Conservation (phyloP, 1,140 invertebrate species). For the Lepidurus packardi region DNA sequence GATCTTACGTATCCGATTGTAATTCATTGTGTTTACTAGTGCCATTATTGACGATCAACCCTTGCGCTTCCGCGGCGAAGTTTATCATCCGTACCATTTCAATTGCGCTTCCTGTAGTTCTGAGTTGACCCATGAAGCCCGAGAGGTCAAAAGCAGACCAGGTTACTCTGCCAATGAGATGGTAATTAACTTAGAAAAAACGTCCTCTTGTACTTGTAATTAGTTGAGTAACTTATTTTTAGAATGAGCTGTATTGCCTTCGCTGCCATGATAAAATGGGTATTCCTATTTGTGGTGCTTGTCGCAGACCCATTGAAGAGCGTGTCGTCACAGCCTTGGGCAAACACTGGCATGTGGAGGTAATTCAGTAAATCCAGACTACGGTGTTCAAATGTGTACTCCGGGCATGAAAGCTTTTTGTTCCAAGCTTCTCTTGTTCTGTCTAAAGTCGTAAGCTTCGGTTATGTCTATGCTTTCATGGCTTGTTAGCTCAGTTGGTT, state of each 20-base stretch:
- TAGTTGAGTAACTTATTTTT: conserved; percentile 46
- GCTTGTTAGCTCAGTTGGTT: conserved; percentile 26
- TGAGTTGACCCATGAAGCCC: conserved; percentile 61
- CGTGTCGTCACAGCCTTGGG: conserved; percentile 94
- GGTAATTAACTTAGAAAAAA: conserved; percentile 40
- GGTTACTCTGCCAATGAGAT: conserved; percentile 86
- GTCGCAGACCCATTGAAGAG: conserved; percentile 92
- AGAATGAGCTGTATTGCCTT: conserved; percentile 93
- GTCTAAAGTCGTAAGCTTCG: too few species aligned
- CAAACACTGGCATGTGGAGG: conserved; percentile 99
- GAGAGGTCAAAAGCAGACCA: conserved; percentile 86
- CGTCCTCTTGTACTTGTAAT: background rate
- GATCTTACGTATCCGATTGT: background rate
- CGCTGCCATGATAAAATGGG: conserved; percentile 99
- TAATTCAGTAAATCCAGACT: conserved; percentile 38
- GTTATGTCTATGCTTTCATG: background rate
- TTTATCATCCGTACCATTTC: conserved; percentile 99
- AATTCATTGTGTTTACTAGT: conserved; percentile 50
- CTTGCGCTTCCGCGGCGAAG: conserved; percentile 89
- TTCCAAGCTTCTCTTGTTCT: too few species aligned
- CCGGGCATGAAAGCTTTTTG: too few species aligned
- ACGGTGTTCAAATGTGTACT: background rate
- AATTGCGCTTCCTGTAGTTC: conserved; percentile 88
- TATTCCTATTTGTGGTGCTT: conserved; percentile 93
- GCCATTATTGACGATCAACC: conserved; percentile 95